Base-by-base conservation (phyloP, 2,888 invertebrate genomes). In the Antitype chi region DNA sequence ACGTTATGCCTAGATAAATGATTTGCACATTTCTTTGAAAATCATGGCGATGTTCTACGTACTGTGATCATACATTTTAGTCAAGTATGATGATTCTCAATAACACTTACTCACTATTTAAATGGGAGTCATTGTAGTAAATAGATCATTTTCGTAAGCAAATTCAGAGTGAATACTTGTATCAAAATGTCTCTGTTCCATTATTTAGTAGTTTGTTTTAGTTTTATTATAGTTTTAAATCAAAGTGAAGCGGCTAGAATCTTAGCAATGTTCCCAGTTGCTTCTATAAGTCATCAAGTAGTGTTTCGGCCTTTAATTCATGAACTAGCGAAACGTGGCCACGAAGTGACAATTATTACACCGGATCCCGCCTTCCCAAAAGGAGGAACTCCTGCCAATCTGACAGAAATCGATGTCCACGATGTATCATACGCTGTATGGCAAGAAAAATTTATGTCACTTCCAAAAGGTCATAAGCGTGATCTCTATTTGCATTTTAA, bases 351-450 rank as follows among this genome's bases (percentile, higher is more conserved):
- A 13, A 38, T 85, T 1, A 85, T 85, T 49, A 85, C 85, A 13
- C 53, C 84, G 25, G 84, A 85, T 59, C 84, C 84, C 1, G 83
- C 69, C 0, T 82, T 79, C 15, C 28, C 68, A 1, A 93, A 94
- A 43, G 93, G 96, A 67, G 72, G 87, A 17, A 81, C 89, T 1
- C 87, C 94, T 2, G 69, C 81, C 5, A 94, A 94, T 76, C 72
- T 93, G 0, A 93, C 90, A 28, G 92, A 94, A 88, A 93, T 94
- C 0, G 92, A 93, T 78, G 82, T 93, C 0, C 92, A 92, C 17
- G 90, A 93, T 32, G 25, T 90, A 20, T 93, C 94, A 0, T 95
- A 96, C 68, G 83, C 89, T 0, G 25, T 80, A 82, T 72, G 76
- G 85, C 70, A 63, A 28, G 79, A 77, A 23, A 53, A 74, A 64